phyloP scores from a whole-genome alignment of 1,140 invertebrate genomes.

The Eulimnadia texana region DNA sequence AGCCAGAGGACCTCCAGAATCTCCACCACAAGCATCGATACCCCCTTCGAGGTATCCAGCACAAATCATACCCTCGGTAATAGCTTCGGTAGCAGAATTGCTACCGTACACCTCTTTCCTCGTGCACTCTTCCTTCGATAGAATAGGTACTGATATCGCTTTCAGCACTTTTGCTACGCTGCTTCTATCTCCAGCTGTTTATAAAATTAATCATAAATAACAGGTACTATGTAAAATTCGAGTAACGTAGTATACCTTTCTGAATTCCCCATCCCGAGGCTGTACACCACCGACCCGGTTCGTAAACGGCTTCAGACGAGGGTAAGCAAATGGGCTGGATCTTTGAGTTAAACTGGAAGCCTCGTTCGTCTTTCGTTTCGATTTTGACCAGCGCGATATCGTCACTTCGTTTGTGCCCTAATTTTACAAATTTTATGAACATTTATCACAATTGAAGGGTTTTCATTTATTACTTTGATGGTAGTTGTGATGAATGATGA shows the following conservation, averaged over 20 bases:
- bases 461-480: not conserved
- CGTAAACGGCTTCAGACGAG: conserved; percentile 26
- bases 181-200: conserved; percentile 30
- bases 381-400: conserved; percentile 52
- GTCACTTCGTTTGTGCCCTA: conserved; percentile 48
- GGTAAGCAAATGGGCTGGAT: conserved; percentile 56
- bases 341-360: conserved; percentile 42
- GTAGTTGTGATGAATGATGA: conserved; percentile 26
- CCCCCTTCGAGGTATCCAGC: conserved; percentile 47
- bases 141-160: conserved; percentile 45
- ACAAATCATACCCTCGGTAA: conserved; percentile 53
- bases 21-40: conserved; percentile 50
- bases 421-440: too few species aligned
- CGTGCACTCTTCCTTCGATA: conserved; percentile 41
- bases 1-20: conserved; percentile 47
- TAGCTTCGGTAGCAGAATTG: conserved; percentile 36
- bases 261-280: conserved; percentile 59
- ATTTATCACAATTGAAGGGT: conserved; percentile 19
- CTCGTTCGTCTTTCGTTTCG: conserved; percentile 35
- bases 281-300: conserved; percentile 38
- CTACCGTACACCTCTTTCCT: conserved; percentile 34
- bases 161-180: conserved; percentile 39
- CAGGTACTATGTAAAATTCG: not conserved
- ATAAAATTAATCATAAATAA: too few species aligned
- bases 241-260: conserved; percentile 26